Conservation (phyloP, 1,140 invertebrate species). For the Solenopsis invicta region DNA sequence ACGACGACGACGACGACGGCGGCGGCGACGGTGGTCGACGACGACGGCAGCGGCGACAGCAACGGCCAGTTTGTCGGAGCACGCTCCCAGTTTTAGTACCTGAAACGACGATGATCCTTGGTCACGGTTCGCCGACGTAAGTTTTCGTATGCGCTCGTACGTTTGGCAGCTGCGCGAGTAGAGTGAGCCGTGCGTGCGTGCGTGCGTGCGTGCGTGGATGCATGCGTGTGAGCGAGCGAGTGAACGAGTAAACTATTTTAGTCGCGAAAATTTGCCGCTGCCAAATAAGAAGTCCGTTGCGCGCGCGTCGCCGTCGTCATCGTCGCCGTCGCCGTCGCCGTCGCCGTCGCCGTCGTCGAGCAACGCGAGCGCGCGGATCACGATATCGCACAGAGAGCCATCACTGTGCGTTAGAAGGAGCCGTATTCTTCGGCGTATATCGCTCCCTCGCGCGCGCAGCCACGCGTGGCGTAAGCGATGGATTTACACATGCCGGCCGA, state of each 20-base stretch:
- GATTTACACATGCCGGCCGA: slow-evolving; percentile 19
- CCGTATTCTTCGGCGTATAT: not conserved
- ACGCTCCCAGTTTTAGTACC: slow-evolving; percentile 46
- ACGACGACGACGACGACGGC: too few species aligned
- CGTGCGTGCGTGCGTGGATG: slow-evolving; percentile 32
- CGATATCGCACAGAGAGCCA: slow-evolving; percentile 20
- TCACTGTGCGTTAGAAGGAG: not conserved
- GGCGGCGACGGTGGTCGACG: not conserved
- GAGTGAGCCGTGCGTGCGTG: not conserved
- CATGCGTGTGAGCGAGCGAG: slow-evolving; percentile 28
- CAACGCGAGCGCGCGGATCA: not conserved
- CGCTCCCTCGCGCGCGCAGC: not conserved
- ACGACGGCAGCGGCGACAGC: not conserved
- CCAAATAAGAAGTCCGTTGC: slow-evolving; percentile 68
- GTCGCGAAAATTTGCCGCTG: slow-evolving; percentile 74
- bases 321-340: not conserved
- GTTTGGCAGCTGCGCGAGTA: slow-evolving; percentile 2
- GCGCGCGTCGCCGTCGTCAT: not conserved
- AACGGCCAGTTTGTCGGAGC: not conserved
- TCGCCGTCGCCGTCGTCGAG: not conserved
- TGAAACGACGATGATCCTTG: slow-evolving; percentile 80
- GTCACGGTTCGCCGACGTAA: slow-evolving; percentile 80
- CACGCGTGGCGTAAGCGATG: slow-evolving; percentile 37
- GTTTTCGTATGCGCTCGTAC: slow-evolving; percentile 68
- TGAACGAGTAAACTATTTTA: slow-evolving; percentile 76